A percentile compares a stretch with the other conserved stretches of the same genome.
phyloP scores from a whole-genome alignment of 2,113 vertebrate genomes.

The Amblyopsis rosae region DNA sequence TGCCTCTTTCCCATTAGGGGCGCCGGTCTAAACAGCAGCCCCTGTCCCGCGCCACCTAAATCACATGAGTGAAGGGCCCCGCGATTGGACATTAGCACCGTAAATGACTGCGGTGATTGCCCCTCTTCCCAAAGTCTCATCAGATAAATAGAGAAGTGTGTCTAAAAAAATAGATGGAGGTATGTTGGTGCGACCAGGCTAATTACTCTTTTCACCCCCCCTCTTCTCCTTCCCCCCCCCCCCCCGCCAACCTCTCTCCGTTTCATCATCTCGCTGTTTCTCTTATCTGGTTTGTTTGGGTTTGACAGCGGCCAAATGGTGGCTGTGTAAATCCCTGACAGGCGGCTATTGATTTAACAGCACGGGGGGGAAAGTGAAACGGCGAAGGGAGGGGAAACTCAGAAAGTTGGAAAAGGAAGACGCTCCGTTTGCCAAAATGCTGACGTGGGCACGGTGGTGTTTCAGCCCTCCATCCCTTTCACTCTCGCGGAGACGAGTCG shows the following conservation, averaged over 20 bases:
- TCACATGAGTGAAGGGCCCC: constrained; percentile 98
- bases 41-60: constrained; percentile 97
- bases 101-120: constrained; percentile 99
- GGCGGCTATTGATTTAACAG: constrained; percentile 93
- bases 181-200: constrained; percentile 55
- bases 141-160: constrained; percentile 79
- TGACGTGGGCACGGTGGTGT: constrained; percentile 62
- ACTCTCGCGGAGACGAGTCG: constrained; percentile 26
- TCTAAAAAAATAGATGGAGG: constrained; percentile 76
- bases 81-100: constrained; percentile 99
- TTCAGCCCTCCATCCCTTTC: constrained; percentile 50
- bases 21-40: constrained; percentile 67
- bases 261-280: constrained; percentile 76
- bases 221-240: constrained; percentile 11
- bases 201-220: not conserved
- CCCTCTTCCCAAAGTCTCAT: constrained; percentile 82
- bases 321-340: constrained; percentile 89
- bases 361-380: constrained; percentile 70
- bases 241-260: constrained; percentile 41
- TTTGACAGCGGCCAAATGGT: constrained; percentile 96
- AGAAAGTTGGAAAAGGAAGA: constrained; percentile 70
- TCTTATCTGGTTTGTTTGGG: constrained; percentile 94
- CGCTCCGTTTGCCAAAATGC: constrained; percentile 21
- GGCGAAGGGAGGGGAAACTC: constrained; percentile 44
- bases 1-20: constrained; percentile 99